Evolutionary conservation across 2,113 vertebrate species (phyloP), one percentile per base, ranked within the genome.

Genomic region (Casuarius casuarius): DNA sequence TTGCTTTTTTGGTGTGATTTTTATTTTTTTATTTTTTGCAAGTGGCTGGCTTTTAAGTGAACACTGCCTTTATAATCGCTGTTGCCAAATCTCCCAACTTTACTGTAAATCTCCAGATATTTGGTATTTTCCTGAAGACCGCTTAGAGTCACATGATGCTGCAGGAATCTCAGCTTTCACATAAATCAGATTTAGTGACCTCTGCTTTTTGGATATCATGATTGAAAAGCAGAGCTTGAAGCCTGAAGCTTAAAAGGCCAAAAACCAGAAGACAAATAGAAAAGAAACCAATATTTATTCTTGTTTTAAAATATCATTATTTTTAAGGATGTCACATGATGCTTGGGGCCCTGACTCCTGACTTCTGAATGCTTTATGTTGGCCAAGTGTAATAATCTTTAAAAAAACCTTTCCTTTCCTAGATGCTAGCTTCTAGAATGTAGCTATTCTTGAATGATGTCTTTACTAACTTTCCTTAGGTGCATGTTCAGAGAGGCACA

Each of bases 401-500:
- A 84, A 84, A 81, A 88, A 88, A 90, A 46, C 2, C 4, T 90
- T 90, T 94, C 80, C 61, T 92, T 95, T 96, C 94, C 92, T 96
- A 84, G 94, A 94, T 89, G 62, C 75, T 78, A 61, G 52, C 52
- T 44, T 12, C 40, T 40, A 48, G 46, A 59, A 40, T 88, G 22
- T 51, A 84, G 62, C 76, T 75, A 7, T 90, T 90, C 58, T 81
- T 93, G 86, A 89, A 66, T 44, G 22, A 40, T 92, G 44, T 68
- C 73, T 88, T 84, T 91, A 66, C 88, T 84, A 35, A 62, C 51
- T 87, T 93, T 52, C 66, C 73, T 84, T 87, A 79, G 56, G 23
- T 90, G 12, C 12, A 1, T 35, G 26, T 88, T 93, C 22, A 84
- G 76, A 70, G 80, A 66, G 20, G 66, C 1, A 0, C 52, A 82